Conservation (phyloP, 2,888 invertebrate genomes). For the Drosophila robusta region DNA sequence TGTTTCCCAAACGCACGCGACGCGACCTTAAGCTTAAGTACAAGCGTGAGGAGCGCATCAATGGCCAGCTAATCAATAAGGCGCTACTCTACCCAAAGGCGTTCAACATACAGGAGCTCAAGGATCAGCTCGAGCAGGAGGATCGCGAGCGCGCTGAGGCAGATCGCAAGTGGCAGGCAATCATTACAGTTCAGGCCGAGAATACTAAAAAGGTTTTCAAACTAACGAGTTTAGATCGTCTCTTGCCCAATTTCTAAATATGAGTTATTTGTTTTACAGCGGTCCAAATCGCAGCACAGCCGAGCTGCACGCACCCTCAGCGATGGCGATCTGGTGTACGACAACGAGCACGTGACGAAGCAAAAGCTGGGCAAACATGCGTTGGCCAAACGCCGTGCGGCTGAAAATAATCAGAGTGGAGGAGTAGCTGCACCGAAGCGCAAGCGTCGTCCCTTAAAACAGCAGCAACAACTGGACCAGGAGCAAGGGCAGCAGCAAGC, state of each 20-base stretch:
- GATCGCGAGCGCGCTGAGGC: conserved; percentile 80
- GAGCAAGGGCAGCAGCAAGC: conserved; percentile 18
- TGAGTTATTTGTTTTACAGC: conserved; percentile 26
- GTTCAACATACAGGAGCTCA: conserved; percentile 89
- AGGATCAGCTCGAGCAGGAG: conserved; percentile 86
- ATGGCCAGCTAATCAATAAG: conserved; percentile 90
- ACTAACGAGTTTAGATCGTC: no score
- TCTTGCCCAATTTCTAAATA: not conserved
- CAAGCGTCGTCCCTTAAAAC: conserved; percentile 17
- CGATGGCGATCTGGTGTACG: conserved; percentile 75
- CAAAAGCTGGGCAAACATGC: conserved; percentile 65
- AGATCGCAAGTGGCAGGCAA: conserved; percentile 70
- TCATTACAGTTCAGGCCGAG: conserved; percentile 62
- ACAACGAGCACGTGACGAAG: conserved; percentile 77
- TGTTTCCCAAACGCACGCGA: conserved; percentile 92
- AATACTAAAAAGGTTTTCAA: conserved; percentile 70
- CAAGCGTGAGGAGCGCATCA: conserved; percentile 94
- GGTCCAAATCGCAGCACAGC: conserved; percentile 51
- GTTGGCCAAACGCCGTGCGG: conserved; percentile 44
- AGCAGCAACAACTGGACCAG: conserved; percentile 19
- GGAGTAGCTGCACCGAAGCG: conserved; percentile 23
- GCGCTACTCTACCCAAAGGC: conserved; percentile 89
- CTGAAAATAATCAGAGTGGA: conserved; percentile 16
- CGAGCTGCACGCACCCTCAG: conserved; percentile 66
- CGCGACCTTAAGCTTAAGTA: conserved; percentile 96